Evolutionary conservation across 92 coral and sea anemone genomes (phyloP), one percentile per base, ranked within the genome.

Genomic region (Zoanthus solanderi): DNA sequence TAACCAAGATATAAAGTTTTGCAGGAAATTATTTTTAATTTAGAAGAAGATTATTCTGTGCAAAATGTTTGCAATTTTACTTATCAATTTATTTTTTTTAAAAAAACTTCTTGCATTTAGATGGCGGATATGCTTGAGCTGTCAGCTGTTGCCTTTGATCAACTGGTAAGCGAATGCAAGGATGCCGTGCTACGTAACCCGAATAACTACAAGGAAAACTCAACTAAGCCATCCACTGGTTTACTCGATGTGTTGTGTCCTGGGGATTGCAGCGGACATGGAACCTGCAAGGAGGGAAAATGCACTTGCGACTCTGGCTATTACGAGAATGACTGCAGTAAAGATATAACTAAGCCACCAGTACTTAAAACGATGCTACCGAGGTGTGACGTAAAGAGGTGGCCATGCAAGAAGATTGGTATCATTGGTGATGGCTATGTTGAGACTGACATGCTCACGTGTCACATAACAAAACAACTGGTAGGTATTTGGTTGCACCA

Each of bases 291-390:
- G 23, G 12, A 65, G 29, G 75, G 74, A 2, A 81, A 81, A 18
- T 81, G 85, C 30, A 65, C 85, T 0, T 81, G 85, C 15, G 44
- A 81, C 7, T 6, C 29, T 17, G 85, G 85, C 2, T 81, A 42
- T 60, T 81, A 44, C 45, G 85, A 81, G 85, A 81, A 81, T 45
- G 85, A 81, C 85, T 81, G 85, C 8, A 81, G 85, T 14, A 81
- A 81, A 42, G 85, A 81, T 47, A 81, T 81, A 18, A 15, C 42
- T 4, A 81, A 37, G 34, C 85, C 85, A 13, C 85, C 85, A 5
- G 58, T 44, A 13, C 75, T 81, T 34, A 44, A 63, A 45, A 0
- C 57, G 2, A 81, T 81, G 85, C 44, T 63, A 18, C 2, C 15
- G 2, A 10, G 1, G 0, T 81, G 85, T 45, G 85, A 81, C 45